Conservation (phyloP, 1,140 invertebrate species). For the Camponotus vicinus region DNA sequence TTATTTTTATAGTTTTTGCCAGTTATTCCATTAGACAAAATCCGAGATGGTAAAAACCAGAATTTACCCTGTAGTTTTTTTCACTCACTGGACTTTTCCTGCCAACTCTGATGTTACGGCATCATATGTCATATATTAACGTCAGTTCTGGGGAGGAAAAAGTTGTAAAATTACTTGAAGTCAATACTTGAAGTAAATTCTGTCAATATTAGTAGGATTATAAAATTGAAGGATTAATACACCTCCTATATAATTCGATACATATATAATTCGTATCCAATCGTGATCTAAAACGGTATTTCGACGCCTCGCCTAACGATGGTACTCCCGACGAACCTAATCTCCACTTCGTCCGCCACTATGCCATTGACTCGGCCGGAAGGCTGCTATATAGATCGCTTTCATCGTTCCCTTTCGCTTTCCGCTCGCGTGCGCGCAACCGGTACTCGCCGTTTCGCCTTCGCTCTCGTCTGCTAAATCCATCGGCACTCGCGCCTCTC, state of each 20-base stretch:
- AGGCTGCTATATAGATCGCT: slow-evolving; percentile 69
- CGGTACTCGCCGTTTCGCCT: slow-evolving; percentile 36
- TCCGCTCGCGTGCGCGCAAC: slow-evolving; percentile 68
- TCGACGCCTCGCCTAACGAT: slow-evolving; percentile 65
- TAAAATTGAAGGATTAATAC: neutral
- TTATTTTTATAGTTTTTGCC: no score
- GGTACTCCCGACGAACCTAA: slow-evolving; percentile 43
- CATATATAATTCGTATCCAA: slow-evolving; percentile 13
- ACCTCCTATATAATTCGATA: neutral
- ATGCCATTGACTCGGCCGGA: slow-evolving; percentile 71
- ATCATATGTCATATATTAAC: neutral
- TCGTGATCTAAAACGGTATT: slow-evolving; percentile 58
- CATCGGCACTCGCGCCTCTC: slow-evolving; percentile 16
- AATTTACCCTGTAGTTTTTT: no score
- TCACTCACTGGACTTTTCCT: no score
- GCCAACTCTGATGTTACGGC: no score
- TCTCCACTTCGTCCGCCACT: slow-evolving; percentile 60
- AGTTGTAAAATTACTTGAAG: neutral
- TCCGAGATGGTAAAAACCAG: no score
- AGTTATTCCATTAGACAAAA: no score
- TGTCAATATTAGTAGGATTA: neutral
- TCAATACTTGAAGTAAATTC: neutral
- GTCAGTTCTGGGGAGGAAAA: neutral
- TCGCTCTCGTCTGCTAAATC: slow-evolving; percentile 38
- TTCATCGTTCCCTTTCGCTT: slow-evolving; percentile 74